These are phyloP conservation scores for Remorina albescens DNA, from an alignment of 2,797 vertebrate genomes.

Conservation along the genomic window DNA sequence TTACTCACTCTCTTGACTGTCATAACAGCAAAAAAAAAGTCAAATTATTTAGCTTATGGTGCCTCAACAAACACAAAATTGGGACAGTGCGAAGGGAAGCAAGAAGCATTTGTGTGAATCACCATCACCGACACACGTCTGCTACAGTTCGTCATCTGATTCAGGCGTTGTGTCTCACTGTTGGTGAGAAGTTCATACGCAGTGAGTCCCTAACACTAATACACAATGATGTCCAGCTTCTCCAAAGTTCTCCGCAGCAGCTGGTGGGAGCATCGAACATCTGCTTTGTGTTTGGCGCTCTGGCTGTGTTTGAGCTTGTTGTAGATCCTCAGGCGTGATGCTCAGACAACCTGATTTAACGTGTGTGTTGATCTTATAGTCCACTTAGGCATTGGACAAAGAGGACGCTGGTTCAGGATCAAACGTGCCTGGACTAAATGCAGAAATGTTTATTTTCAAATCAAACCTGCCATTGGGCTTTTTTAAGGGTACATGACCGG, in stretches of 20 bases:
- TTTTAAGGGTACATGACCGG: slow-evolving; percentile 8
- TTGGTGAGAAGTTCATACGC: slow-evolving; percentile 12
- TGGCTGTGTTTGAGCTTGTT: slow-evolving; percentile 55
- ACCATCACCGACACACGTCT: not conserved
- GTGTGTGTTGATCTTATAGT: slow-evolving; percentile 35
- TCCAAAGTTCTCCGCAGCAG: slow-evolving; percentile 64
- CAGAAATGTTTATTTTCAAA: slow-evolving; percentile 23
- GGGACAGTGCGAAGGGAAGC: not conserved
- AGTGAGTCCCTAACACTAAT: slow-evolving; percentile 55
- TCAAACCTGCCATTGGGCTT: slow-evolving; percentile 19
- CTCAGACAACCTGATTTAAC: slow-evolving; percentile 45
- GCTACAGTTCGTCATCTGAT: not conserved
- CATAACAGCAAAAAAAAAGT: slow-evolving; percentile 18
- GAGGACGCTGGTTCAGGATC: slow-evolving; percentile 18
- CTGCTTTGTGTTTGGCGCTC: slow-evolving; percentile 60
- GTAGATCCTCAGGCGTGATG: slow-evolving; percentile 42
- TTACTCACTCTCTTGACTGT: slow-evolving; percentile 29
- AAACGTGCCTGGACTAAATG: slow-evolving; percentile 23
- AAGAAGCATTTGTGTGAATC: not conserved
- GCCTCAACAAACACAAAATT: not conserved
- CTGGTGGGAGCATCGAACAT: slow-evolving; percentile 71
- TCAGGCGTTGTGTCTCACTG: not conserved
- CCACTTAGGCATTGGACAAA: slow-evolving; percentile 1
- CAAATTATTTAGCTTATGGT: not conserved
- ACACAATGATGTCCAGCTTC: slow-evolving; percentile 56